Conservation (phyloP, 2,888 invertebrate genomes). For the Loripinus fragilis region DNA sequence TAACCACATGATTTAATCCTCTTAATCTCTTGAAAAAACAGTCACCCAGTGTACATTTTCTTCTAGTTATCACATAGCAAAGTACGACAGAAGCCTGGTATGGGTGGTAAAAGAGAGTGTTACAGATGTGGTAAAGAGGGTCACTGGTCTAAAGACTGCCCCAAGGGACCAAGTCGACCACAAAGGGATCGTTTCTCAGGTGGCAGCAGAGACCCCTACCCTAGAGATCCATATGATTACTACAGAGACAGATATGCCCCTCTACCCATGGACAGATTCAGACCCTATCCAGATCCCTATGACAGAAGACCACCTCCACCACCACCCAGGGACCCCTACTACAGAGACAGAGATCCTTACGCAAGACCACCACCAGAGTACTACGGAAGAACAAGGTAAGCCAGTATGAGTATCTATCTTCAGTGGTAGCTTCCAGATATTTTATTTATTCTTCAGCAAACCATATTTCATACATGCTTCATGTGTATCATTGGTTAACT, state of each 20-base stretch:
- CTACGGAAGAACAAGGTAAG: conserved; percentile 67
- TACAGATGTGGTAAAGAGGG: conserved; percentile 90
- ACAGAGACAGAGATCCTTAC: conserved; percentile 71
- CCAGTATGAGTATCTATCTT: too few species aligned
- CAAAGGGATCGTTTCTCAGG: not conserved
- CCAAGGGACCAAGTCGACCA: conserved; percentile 80
- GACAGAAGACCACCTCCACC: conserved; percentile 71
- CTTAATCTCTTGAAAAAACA: not conserved
- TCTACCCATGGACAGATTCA: conserved; percentile 71
- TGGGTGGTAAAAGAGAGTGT: conserved; percentile 98
- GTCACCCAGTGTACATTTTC: too few species aligned
- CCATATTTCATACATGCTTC: too few species aligned
- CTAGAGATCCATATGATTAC: conserved; percentile 70
- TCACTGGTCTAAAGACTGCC: conserved; percentile 98
- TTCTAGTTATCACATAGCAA: conserved; percentile 90
- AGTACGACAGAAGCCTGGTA: conserved; percentile 96
- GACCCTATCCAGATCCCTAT: conserved; percentile 75
- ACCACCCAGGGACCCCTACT: conserved; percentile 65
- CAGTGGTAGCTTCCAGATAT: too few species aligned
- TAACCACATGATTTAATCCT: not conserved
- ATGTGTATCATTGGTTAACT: too few species aligned
- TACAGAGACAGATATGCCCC: conserved; percentile 74
- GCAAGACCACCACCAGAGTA: conserved; percentile 75
- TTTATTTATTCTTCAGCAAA: too few species aligned
- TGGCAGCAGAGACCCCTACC: conserved; percentile 37